Conservation (phyloP, 2,888 invertebrate species). For the Eupithecia inturbata region DNA sequence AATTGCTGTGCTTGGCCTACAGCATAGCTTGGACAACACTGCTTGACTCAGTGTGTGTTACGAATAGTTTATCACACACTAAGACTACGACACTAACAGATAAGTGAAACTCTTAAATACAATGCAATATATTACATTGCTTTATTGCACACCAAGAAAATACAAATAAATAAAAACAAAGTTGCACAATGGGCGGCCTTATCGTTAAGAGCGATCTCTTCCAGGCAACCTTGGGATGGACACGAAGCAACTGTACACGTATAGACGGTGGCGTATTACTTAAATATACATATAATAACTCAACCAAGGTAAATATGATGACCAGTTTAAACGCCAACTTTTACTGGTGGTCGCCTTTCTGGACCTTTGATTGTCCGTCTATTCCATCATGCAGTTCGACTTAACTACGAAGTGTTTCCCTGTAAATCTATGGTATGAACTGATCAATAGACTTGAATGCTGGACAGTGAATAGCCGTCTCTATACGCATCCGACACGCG, state of each 20-base stretch:
- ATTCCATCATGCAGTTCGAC: background rate
- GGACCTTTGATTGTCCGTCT: background rate
- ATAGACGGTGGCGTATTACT: too few relatives aligned
- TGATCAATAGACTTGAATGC: background rate
- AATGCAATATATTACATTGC: too few relatives aligned
- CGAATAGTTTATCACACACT: background rate
- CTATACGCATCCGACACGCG: constrained; percentile 30
- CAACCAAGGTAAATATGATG: background rate
- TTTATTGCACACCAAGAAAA: too few relatives aligned
- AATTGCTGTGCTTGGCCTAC: background rate
- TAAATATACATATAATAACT: too few relatives aligned
- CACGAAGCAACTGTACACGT: too few relatives aligned
- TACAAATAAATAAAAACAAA: too few relatives aligned
- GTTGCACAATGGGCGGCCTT: too few relatives aligned
- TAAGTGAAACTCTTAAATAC: too few relatives aligned
- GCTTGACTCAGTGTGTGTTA: background rate
- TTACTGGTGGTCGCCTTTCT: background rate
- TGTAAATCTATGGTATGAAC: background rate
- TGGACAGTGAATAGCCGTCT: background rate
- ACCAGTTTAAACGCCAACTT: background rate
- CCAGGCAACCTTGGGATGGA: too few relatives aligned
- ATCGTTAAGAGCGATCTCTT: too few relatives aligned
- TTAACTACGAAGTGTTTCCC: background rate
- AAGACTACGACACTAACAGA: too few relatives aligned
- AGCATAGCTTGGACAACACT: background rate